Evolutionary conservation across 2,888 invertebrate genomes (phyloP), one percentile per base, ranked within the genome.

Genomic region (Unio pictorum): DNA sequence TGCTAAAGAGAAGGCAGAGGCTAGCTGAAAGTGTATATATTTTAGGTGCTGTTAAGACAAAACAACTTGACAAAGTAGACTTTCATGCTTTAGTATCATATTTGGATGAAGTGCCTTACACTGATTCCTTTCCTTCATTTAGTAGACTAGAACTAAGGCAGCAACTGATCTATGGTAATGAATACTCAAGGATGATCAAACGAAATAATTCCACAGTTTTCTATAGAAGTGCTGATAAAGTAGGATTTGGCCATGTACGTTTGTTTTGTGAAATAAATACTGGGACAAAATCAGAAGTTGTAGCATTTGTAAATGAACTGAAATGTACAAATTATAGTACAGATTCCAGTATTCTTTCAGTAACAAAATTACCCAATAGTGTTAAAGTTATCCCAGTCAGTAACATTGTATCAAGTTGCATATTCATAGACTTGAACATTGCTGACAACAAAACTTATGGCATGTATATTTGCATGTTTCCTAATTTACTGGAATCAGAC

Each of bases 111-210:
- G 59, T 23, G 23, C 62, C 62, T 26, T 11, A 15, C 30, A 56
- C 7, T 57, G 45, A 68, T 20, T 63, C 8, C n/a, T 56, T 68
- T 56, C 26, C 11, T 4, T 54, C n/a, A n/a, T 67, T 62, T 45
- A 34, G 57, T 58, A 20, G 68, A 61, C 28, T 68, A 8, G 62
- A 57, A 45, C 54, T 62, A 6, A 68, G 63, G 18, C 45, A 56
- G 17, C n/a, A 55, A n/a, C 18, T 68, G 26, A 30, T 55, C 23
- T 68, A 68, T 64, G 68, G 64, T 7, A 54, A 26, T 34, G 8
- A 28, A 17, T 68, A 69, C 61, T 30, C 26, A 23, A 59, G 66
- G 18, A 69, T 69, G 69, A 23, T 58, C 20, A 69, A 69, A 66
- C 34, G 66, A 58, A 66, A 69, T 45, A 65, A 65, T 34, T 69